Conservation (phyloP, 2,888 invertebrate species). For the Drosophila lutescens region DNA sequence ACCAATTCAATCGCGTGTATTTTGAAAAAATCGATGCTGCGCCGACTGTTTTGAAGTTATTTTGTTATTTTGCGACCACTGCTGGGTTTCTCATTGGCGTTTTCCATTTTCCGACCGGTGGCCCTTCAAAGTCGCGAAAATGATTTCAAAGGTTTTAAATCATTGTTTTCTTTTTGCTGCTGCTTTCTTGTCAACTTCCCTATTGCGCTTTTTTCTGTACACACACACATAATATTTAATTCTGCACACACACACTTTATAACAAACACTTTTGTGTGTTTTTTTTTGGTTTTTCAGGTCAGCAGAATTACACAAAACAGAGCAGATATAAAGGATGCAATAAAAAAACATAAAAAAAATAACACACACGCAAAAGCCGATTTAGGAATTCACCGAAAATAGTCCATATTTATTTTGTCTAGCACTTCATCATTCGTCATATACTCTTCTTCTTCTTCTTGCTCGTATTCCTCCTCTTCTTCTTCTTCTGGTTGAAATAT, state of each 20-base stretch:
- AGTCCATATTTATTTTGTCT: conserved; percentile 32
- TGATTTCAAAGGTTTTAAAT: neutral
- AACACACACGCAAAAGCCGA: conserved; percentile 14
- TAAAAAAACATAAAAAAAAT: conserved; percentile 24
- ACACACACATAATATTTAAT: conserved; percentile 11
- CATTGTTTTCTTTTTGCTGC: neutral
- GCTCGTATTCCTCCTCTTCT: neutral
- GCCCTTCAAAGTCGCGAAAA: neutral
- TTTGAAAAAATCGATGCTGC: conserved; percentile 18
- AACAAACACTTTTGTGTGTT: conserved; percentile 11
- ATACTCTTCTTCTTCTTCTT: conserved; percentile 26
- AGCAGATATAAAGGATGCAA: conserved; percentile 7
- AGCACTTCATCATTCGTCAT: conserved; percentile 39
- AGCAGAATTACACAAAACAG: conserved; percentile 16
- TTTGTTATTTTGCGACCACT: conserved; percentile 3
- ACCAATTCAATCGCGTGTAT: conserved; percentile 11
- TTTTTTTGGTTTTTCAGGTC: conserved; percentile 6
- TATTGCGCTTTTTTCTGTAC: conserved; percentile 15
- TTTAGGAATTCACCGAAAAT: conserved; percentile 22
- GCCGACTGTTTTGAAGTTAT: conserved; percentile 14
- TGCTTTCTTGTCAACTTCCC: neutral
- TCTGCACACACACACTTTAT: conserved; percentile 6
- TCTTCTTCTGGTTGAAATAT: conserved; percentile 1
- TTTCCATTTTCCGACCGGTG: neutral
- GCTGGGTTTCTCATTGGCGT: neutral